Evolutionary conservation across 2,113 vertebrate genomes (phyloP).

Genomic region (Cettia cetti): DNA sequence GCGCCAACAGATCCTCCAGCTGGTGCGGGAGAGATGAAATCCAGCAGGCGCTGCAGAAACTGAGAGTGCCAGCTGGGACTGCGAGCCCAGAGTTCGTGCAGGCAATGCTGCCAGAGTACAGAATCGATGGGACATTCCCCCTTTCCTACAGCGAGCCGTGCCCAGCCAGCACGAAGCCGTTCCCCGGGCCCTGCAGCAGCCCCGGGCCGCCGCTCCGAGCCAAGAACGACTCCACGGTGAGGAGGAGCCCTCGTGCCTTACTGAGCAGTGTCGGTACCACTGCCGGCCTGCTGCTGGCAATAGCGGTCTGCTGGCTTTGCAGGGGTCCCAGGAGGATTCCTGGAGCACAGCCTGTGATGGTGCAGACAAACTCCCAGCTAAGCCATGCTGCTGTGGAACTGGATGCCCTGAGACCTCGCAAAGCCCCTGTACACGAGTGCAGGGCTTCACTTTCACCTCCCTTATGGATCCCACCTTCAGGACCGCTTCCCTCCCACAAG

Average conservation of each 20-base stretch:
- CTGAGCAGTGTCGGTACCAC: constrained; percentile 21
- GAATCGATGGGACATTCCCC: neutral
- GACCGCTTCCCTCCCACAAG: neutral
- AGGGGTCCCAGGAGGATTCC: neutral
- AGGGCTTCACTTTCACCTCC: neutral
- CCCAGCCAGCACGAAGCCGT: neutral
- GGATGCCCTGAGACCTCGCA: neutral
- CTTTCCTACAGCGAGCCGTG: constrained; percentile 1
- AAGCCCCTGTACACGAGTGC: neutral
- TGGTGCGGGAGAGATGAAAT: neutral
- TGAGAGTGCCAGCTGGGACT: neutral
- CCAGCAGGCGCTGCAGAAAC: constrained; percentile 9
- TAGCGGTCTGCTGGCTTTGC: neutral
- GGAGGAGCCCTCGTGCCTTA: neutral
- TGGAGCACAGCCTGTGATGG: neutral
- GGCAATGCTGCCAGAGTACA: constrained; percentile 66
- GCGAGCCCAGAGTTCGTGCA: constrained; percentile 23
- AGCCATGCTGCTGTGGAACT: neutral
- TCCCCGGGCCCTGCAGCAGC: neutral
- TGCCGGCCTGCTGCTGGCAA: neutral
- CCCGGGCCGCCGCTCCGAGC: neutral
- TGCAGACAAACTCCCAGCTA: neutral
- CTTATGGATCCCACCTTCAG: neutral
- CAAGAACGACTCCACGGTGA: neutral
- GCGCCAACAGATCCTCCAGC: neutral